Percentiles rank a stretch among this genome's conserved stretches.
Conservation (phyloP, 2,113 vertebrate genomes). For the Abramis brama region DNA sequence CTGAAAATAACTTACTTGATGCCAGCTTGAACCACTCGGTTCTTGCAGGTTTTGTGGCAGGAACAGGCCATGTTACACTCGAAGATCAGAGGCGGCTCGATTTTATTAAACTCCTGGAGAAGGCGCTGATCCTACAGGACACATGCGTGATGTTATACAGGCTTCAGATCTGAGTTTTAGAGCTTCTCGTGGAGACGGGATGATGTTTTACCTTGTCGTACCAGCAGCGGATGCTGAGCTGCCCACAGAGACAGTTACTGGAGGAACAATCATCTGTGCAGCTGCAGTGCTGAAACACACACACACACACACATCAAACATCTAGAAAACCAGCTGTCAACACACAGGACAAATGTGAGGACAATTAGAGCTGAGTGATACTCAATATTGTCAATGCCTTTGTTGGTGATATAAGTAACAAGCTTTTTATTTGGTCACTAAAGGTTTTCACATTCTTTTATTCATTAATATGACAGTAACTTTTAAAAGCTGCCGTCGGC, state of each 20-base stretch:
- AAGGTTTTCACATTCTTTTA: background rate
- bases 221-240: conserved; percentile 95
- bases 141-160: background rate
- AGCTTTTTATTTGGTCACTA: background rate
- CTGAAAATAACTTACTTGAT: conserved; percentile 80
- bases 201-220: conserved; percentile 85
- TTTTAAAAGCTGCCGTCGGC: too few species aligned
- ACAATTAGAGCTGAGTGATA: background rate
- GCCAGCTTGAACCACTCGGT: conserved; percentile 90
- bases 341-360: too few species aligned
- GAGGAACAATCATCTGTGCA: conserved; percentile 91
- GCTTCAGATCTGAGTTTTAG: background rate
- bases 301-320: conserved; percentile 7
- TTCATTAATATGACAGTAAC: background rate
- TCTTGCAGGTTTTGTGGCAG: conserved; percentile 90
- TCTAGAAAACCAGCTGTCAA: too few species aligned
- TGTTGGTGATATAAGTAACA: too few species aligned
- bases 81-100: conserved; percentile 91
- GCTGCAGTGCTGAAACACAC: conserved; percentile 81
- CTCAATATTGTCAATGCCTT: background rate
- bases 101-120: conserved; percentile 94
- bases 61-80: conserved; percentile 93
- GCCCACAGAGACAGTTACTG: conserved; percentile 91
- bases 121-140: conserved; percentile 84
- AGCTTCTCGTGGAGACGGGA: background rate